Evolutionary conservation across 2,113 vertebrate species (phyloP).

Genomic region (Herpetotheres cachinnans): DNA sequence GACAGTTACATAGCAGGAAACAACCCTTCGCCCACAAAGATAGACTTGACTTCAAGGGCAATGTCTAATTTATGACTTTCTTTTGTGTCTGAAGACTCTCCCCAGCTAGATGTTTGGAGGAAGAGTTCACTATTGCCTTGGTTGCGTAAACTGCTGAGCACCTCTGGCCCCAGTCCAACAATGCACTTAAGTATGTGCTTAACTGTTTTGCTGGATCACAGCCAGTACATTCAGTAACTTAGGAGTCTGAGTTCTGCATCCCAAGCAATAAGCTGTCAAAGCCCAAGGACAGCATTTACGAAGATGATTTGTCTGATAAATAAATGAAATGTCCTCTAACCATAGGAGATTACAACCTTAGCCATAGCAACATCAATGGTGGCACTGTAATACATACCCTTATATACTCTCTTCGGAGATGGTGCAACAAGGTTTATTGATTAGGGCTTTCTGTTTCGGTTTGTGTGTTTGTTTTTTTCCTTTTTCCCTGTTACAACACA

Average conservation of each 20-base stretch:
- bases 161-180: conserved; percentile 31
- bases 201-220: conserved; percentile 5
- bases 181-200: conserved; percentile 37
- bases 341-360: not conserved
- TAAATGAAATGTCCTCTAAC: not conserved
- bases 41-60: not conserved
- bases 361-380: not conserved
- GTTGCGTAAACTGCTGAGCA: not conserved
- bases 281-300: not conserved
- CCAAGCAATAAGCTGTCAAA: conserved; percentile 15
- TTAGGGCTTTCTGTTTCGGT: not conserved
- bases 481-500: not conserved
- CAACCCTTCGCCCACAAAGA: not conserved
- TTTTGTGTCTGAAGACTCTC: not conserved
- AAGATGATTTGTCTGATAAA: conserved; percentile 16
- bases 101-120: not conserved
- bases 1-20: not conserved
- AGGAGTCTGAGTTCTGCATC: not conserved
- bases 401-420: not conserved
- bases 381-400: not conserved
- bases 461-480: not conserved
- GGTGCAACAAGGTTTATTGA: not conserved
- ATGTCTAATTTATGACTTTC: not conserved
- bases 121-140: conserved; percentile 17
- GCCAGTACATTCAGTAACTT: conserved; percentile 26